Evolutionary conservation across 2,888 invertebrate species (phyloP), one percentile per base, ranked within the genome.

Genomic region (Gymnosoma rotundatum): DNA sequence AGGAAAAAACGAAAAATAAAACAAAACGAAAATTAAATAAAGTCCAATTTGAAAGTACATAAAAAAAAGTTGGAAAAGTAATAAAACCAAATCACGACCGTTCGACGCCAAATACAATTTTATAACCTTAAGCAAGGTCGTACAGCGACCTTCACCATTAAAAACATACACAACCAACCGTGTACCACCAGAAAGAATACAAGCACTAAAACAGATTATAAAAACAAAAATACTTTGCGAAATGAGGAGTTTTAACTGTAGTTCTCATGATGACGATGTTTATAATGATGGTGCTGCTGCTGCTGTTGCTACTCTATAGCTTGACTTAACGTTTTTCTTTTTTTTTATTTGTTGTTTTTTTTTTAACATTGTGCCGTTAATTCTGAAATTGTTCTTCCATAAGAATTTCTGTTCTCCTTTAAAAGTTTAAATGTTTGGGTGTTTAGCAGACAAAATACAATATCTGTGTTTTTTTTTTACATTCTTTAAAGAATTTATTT

Each of bases 121-220:
- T 86, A 88, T 87, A 88, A 89, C 88, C 88, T 88, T 88, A 89
- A 88, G 90, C 91, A 90, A 90, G 90, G 90, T 86, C 91, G 90
- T 90, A 88, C 87, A 87, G 88, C 88, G 90, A 90, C 91, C 90
- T 90, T 90, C 88, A 87, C 84, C 67, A 83, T 56, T 60, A 78
- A 75, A n/a, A 78, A 69, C 58, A 70, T 78, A 48, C 56, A 76
- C 75, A 75, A 38, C 64, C 70, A 74, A 36, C 69, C 73, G 45
- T 21, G 16, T 9, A 56, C 6, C 25, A 56, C 38, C 20, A 64
- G 50, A 38, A 58, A 64, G 50, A 38, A 58, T 20, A 20, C 48
- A 14, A 38, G 42, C 45, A 60, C 58, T 32, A 50, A 61, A 78
- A 78, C 21, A 66, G 58, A 79, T 79, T 73, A 73, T 79, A 73